A percentile compares a stretch with the other conserved stretches of the same genome.
Conservation (phyloP, 1,140 invertebrate genomes). For the Drosophila insularis region DNA sequence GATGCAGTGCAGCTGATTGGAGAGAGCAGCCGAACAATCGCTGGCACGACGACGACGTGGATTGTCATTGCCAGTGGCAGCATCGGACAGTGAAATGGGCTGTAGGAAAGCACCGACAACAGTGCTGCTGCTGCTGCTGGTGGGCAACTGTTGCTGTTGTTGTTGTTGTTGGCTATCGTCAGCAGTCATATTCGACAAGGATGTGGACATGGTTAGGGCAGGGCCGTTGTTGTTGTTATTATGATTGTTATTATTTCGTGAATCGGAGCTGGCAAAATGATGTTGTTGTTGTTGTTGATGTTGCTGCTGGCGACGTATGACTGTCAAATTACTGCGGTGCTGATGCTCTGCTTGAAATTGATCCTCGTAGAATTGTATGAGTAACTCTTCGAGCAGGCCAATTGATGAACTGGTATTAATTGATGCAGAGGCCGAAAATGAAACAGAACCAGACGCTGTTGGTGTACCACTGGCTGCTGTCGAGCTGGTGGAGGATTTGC, state of each 20-base stretch:
- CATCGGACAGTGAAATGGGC: constrained; percentile 35
- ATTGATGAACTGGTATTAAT: constrained; percentile 50
- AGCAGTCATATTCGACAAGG: constrained; percentile 60
- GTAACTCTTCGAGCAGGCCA: constrained; percentile 69
- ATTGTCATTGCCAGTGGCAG: constrained; percentile 43
- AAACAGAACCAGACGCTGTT: constrained; percentile 46
- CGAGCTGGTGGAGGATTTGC: constrained; percentile 48
- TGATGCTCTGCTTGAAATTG: constrained; percentile 50
- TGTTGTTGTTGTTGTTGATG: constrained; percentile 35
- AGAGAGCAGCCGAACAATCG: constrained; percentile 70
- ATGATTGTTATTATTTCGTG: constrained; percentile 4
- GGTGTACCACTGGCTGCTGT: constrained; percentile 37
- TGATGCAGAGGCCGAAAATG: constrained; percentile 49
- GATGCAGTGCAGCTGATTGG: constrained; percentile 75
- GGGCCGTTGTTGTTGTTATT: constrained; percentile 26
- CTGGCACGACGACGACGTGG: constrained; percentile 71
- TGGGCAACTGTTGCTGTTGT: constrained; percentile 24
- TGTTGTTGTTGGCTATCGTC: constrained; percentile 28
- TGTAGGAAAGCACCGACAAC: constrained; percentile 41
- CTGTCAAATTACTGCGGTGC: constrained; percentile 49
- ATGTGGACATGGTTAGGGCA: constrained; percentile 57
- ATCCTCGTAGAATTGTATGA: constrained; percentile 79
- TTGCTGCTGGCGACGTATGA: constrained; percentile 38
- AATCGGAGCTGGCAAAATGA: constrained; percentile 12
- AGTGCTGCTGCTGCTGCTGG: constrained; percentile 36